A percentile compares a stretch with the other conserved stretches of the same genome.
phyloP scores from a whole-genome alignment of 2,113 vertebrate genomes.

The Istiophorus platypterus region DNA sequence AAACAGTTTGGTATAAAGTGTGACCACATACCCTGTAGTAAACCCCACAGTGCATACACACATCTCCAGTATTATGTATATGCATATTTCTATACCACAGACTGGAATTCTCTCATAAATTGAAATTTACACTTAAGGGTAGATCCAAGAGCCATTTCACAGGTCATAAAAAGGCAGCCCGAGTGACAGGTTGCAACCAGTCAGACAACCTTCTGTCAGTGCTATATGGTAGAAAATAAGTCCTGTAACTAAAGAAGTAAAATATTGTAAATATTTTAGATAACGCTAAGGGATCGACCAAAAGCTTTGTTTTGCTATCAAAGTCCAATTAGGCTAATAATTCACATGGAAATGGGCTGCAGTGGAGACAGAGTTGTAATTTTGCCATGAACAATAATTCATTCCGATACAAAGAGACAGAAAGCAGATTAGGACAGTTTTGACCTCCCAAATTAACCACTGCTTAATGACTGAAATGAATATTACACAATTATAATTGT shows the following conservation, averaged over 20 bases:
- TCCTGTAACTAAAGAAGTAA: neutral
- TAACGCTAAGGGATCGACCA: slow-evolving; percentile 5
- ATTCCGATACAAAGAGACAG: slow-evolving; percentile 20
- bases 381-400: neutral
- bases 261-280: slow-evolving; percentile 12
- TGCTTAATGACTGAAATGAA: neutral
- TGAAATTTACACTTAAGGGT: slow-evolving; percentile 67
- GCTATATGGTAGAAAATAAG: slow-evolving; percentile 32
- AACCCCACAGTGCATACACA: slow-evolving; percentile 35
- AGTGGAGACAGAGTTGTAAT: neutral
- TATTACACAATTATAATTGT: neutral
- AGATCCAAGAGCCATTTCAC: slow-evolving; percentile 38
- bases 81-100: slow-evolving; percentile 34
- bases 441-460: neutral
- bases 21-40: slow-evolving; percentile 59
- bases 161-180: slow-evolving; percentile 41
- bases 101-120: slow-evolving; percentile 50
- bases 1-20: slow-evolving; percentile 38
- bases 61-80: slow-evolving; percentile 32
- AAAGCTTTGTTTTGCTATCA: neutral
- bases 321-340: neutral
- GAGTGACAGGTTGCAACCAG: slow-evolving; percentile 11
- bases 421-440: neutral
- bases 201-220: slow-evolving; percentile 38
- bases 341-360: neutral